Conservation (phyloP, 2,113 vertebrate species). For the Telmatochromis sp. region DNA sequence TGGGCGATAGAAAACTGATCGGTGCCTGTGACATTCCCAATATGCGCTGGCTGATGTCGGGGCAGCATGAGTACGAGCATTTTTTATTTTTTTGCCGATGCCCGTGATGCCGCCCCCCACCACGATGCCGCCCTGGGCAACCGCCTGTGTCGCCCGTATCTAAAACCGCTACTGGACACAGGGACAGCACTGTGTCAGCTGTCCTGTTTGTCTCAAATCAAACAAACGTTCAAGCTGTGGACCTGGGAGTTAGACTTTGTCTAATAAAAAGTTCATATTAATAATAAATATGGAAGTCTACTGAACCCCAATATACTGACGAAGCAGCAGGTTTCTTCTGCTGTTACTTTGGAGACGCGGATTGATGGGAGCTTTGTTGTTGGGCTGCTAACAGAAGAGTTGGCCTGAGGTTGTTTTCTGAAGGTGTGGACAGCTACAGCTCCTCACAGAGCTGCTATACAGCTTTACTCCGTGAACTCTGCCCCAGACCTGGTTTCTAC, state of each 20-base stretch:
- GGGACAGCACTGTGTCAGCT: fast-evolving
- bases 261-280: neutral
- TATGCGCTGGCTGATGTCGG: too few relatives aligned
- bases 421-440: neutral
- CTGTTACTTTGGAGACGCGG: neutral
- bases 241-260: neutral
- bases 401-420: neutral
- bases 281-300: neutral
- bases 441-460: neutral
- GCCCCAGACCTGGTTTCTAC: neutral
- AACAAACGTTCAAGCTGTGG: neutral
- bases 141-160: too few relatives aligned
- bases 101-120: too few relatives aligned
- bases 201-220: neutral
- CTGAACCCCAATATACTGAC: neutral
- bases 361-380: neutral
- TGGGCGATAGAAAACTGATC: too few relatives aligned
- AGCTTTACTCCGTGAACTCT: neutral
- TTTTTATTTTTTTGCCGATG: too few relatives aligned
- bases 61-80: too few relatives aligned
- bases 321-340: neutral
- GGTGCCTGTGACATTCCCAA: too few relatives aligned
- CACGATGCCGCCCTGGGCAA: too few relatives aligned
- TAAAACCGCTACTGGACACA: too few relatives aligned
- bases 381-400: neutral